A percentile compares a stretch with the other conserved stretches of the same genome.
Conservation (phyloP, 2,113 vertebrate species). For the Xyliphius kryptos region DNA sequence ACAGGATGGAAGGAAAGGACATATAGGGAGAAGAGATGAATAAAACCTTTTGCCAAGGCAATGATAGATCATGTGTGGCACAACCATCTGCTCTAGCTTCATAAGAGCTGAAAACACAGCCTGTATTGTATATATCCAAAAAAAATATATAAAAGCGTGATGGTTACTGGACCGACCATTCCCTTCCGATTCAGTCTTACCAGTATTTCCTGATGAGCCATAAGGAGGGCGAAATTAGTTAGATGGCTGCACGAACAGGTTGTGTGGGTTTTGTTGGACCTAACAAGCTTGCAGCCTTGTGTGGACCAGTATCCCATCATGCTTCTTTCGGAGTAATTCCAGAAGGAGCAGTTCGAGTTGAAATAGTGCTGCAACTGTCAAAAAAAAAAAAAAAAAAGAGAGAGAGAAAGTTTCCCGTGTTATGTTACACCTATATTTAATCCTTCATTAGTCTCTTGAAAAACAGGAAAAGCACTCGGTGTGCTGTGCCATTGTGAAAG, state of each 20-base stretch:
- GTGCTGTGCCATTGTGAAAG: constrained; percentile 33
- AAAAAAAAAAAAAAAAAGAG: background rate
- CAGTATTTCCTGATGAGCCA: constrained; percentile 86
- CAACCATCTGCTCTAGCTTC: constrained; percentile 26
- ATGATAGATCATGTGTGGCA: constrained; percentile 28
- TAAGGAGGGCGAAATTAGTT: constrained; percentile 97
- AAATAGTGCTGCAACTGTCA: constrained; percentile 91
- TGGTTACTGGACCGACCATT: too few species aligned
- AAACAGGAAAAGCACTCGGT: constrained; percentile 17
- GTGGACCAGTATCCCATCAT: constrained; percentile 99
- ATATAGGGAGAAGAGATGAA: constrained; percentile 29
- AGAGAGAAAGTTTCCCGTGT: too few species aligned
- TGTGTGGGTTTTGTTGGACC: constrained; percentile 93
- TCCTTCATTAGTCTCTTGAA: too few species aligned
- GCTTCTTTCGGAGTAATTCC: constrained; percentile 98
- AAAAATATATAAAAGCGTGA: too few species aligned
- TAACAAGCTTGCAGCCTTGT: constrained; percentile 94
- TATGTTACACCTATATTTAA: too few species aligned
- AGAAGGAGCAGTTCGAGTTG: constrained; percentile 99
- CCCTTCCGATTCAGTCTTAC: constrained; percentile 75
- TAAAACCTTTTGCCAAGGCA: too few species aligned
- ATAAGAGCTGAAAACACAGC: too few species aligned
- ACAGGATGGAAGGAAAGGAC: constrained; percentile 52
- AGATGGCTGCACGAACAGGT: constrained; percentile 95
- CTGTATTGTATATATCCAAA: too few species aligned